Evolutionary conservation across 2,113 vertebrate species (phyloP), one percentile per base, ranked within the genome.

Genomic region (Brachyhypopomus gauderio): DNA sequence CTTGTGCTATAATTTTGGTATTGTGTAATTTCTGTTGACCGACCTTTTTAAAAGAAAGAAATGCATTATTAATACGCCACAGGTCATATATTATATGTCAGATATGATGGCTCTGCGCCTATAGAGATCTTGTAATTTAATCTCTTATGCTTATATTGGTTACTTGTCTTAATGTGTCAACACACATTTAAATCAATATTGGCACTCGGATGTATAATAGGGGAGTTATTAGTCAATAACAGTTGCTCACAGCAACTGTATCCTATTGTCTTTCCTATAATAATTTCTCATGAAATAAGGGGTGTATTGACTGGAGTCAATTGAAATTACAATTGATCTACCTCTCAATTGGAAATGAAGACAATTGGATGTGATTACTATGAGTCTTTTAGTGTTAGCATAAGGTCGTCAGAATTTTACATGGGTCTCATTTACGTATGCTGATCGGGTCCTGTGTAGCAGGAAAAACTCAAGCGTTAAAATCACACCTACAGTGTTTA

Each of bases 231-330:
- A 69, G 62, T 64, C 73, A 70, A 52, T 70, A 72, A 71, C 25
- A 63, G 20, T 62, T 76, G 41, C 48, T 48, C 73, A 71, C 52
- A 17, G 79, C 64, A 52, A 11, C 64, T 30, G 27, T 23, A 48
- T 74, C 58, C 17, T 56, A 60, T 62, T 71, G 34, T 72, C 16
- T 2, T 56, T 77, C 19, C 5, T 30, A 23, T 77, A 80, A 77
- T 77, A 38, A 75, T 38, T 55, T 84, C 19, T 55, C 27, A 56
- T 77, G 72, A 72, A 60, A 79, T 25, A 41, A 78, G 59, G 52
- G 72, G 30, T 8, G 1, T 70, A 38, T 76, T 52, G 12, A 56
- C 72, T 72, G 23, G 76, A 77, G n/a, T 9, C 58, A 66, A 4
- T 52, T 52, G 12, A 11, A 52, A 52, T 52, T 12, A 52, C 23